Evolutionary conservation across 2,797 vertebrate genomes (phyloP).

Genomic region (Mormyrus proboscirostris): DNA sequence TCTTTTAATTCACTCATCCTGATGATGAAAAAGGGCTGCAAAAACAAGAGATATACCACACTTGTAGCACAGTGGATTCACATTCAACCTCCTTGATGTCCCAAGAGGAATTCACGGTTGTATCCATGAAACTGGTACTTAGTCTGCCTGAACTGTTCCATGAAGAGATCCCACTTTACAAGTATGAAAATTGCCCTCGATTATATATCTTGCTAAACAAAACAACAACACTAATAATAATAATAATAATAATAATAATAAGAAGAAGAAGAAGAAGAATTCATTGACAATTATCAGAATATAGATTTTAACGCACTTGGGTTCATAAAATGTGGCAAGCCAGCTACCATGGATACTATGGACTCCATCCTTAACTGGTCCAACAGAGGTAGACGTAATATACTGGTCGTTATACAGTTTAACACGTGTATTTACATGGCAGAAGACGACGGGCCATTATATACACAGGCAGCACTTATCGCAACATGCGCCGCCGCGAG

Average conservation of each 20-base stretch:
- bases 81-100: conserved; percentile 10
- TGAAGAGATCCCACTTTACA: neutral
- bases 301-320: neutral
- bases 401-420: neutral
- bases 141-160: neutral
- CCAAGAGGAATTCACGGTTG: neutral
- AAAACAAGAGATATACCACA: neutral
- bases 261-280: neutral
- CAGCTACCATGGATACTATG: neutral
- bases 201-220: neutral
- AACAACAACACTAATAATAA: neutral
- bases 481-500: neutral
- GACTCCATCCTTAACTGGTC: neutral
- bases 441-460: neutral
- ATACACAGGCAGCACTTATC: neutral
- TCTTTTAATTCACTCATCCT: conserved; percentile 95
- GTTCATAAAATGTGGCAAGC: neutral
- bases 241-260: too few relatives aligned
- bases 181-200: neutral
- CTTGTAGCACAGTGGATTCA: neutral
- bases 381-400: neutral
- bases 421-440: neutral
- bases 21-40: conserved; percentile 23
- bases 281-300: neutral
- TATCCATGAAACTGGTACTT: neutral